These are phyloP conservation scores for Dryobates pubescens DNA, from an alignment of 2,797 vertebrate genomes.

Conservation along the genomic window DNA sequence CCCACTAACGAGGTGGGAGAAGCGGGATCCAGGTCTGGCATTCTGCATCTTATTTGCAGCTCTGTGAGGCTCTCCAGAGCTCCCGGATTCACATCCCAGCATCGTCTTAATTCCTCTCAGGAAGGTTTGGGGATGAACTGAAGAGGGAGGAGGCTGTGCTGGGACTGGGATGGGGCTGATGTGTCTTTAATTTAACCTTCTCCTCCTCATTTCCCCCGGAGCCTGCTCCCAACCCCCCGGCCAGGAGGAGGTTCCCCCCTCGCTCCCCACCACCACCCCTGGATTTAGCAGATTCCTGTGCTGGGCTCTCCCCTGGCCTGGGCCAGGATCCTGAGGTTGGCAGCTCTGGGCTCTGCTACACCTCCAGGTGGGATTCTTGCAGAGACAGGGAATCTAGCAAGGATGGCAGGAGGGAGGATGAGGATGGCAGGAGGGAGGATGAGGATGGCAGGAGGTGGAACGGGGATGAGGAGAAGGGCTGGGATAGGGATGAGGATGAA, in stretches of 20 bases:
- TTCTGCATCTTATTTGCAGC: not conserved
- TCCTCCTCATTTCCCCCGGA: not conserved
- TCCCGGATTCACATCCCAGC: not conserved
- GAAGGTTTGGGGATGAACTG: not conserved
- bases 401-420: not conserved
- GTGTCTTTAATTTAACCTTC: not conserved
- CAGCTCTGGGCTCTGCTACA: not conserved
- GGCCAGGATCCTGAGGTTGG: fast-evolving
- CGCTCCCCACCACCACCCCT: not conserved
- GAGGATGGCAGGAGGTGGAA: too few relatives aligned
- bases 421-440: too few relatives aligned
- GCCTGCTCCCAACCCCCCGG: not conserved
- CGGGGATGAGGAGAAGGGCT: too few relatives aligned
- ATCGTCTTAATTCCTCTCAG: not conserved
- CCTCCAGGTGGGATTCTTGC: not conserved
- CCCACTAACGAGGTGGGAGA: not conserved
- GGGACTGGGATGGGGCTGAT: not conserved
- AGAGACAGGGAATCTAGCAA: not conserved
- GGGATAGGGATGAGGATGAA: too few relatives aligned
- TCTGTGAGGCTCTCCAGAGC: not conserved
- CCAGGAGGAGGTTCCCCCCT: not conserved
- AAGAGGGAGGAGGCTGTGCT: not conserved
- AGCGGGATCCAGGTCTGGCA: not conserved
- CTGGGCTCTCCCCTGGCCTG: not conserved
- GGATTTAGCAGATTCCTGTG: not conserved